A percentile compares a stretch with the other conserved stretches of the same genome.
phyloP scores from a whole-genome alignment of 1,140 invertebrate genomes.

The Neodiprion pinetum region DNA sequence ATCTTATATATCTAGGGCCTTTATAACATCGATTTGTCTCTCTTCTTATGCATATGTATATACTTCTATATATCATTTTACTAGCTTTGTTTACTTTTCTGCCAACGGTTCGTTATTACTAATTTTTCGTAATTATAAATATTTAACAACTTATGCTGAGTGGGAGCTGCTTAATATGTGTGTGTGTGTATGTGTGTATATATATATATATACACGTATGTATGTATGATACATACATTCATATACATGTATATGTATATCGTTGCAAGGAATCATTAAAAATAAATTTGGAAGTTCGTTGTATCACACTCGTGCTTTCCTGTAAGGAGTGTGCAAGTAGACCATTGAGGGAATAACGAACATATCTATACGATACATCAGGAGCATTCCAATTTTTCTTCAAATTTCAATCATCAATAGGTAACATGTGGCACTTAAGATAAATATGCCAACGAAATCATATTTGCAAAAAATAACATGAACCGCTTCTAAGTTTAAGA shows the following conservation, averaged over 20 bases:
- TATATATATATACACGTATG: constrained; percentile 27
- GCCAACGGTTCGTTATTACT: neutral
- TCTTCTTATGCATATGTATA: constrained; percentile 34
- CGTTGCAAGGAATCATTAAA: neutral
- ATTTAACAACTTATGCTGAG: constrained; percentile 44
- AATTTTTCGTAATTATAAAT: constrained; percentile 39
- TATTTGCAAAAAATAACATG: too few relatives aligned
- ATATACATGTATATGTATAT: constrained; percentile 23
- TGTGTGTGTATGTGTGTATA: neutral
- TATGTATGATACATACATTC: constrained; percentile 18
- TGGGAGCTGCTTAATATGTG: neutral
- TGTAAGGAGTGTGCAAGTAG: constrained; percentile 7
- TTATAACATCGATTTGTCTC: constrained; percentile 21
- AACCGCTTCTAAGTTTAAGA: too few relatives aligned
- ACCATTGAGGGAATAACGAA: neutral
- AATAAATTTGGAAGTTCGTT: constrained; percentile 17
- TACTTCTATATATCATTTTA: constrained; percentile 24
- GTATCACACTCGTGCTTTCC: constrained; percentile 21
- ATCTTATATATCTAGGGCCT: neutral
- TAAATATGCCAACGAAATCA: too few relatives aligned
- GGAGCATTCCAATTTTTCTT: too few relatives aligned
- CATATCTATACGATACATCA: too few relatives aligned
- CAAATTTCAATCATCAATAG: too few relatives aligned
- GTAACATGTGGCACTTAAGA: too few relatives aligned
- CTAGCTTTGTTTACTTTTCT: neutral